Conservation (phyloP, 2,888 invertebrate genomes). For the Bedellia somnulentella region DNA sequence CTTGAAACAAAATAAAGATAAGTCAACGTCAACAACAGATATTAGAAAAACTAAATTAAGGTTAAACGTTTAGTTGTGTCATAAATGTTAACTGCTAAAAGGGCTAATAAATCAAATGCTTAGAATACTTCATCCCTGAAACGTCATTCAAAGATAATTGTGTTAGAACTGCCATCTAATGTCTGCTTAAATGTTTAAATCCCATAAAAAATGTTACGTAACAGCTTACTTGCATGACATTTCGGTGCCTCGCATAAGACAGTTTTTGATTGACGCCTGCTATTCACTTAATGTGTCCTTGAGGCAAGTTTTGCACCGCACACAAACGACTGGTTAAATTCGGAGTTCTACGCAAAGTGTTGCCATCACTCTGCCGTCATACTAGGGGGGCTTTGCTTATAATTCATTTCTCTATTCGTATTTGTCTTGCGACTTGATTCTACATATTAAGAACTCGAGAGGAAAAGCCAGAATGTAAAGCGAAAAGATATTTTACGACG, state of each 20-base stretch:
- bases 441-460: slow-evolving; percentile 16
- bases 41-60: no score
- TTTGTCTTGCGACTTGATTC: slow-evolving; percentile 52
- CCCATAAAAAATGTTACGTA: no score
- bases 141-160: no score
- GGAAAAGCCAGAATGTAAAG: slow-evolving; percentile 21
- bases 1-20: slow-evolving; percentile 2
- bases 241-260: no score
- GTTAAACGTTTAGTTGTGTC: no score
- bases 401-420: slow-evolving; percentile 58
- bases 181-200: no score
- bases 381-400: slow-evolving; percentile 49
- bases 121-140: no score
- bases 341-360: slow-evolving; percentile 55
- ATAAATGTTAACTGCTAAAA: no score
- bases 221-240: no score
- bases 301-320: slow-evolving; percentile 48
- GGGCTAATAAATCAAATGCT: no score
- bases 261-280: slow-evolving; percentile 56
- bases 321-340: slow-evolving; percentile 57
- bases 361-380: slow-evolving; percentile 57
- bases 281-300: slow-evolving; percentile 60
- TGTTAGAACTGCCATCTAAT: no score
- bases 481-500: slow-evolving; percentile 25
- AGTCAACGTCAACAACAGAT: neutral